Base-by-base conservation (phyloP, 2,888 invertebrate species). In the Agrotis ipsilon region DNA sequence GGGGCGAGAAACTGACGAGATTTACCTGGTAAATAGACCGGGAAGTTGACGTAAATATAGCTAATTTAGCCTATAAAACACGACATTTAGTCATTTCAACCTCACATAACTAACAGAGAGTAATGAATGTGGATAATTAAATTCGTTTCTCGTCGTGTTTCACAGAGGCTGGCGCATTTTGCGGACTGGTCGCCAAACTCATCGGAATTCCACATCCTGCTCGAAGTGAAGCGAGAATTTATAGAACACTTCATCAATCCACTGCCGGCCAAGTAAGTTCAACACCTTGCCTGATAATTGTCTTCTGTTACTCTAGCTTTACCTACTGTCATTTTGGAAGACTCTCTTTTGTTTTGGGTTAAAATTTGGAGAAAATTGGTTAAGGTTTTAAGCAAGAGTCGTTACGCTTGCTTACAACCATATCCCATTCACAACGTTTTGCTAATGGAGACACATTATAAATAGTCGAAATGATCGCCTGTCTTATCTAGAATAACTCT, bases 131-230 rank as follows among this genome's bases (percentile, higher is more conserved):
- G 88, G 87, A 88, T 88, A 88, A 91, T 90, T 88, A 90, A 91
- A 90, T 88, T 85, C 83, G 81, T 88, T 89, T 86, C 76, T 79
- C 80, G 71, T 85, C 68, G 80, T 87, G 82, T 86, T 89, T 94
- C 90, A 78, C 94, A 97, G 97, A 95, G 96, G 89, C 93, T 98
- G 87, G 97, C 97, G 70, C 97, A 98, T 92, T 98, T 98, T 90
- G 97, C 98, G 58, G 98, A 98, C 91, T 98, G 98, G 98, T 97
- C 97, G 64, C 96, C 95, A 80, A 97, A 97, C 92, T 97, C 97
- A 49, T 97, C 97, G 27, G 98, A 98, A 91, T 98, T 97, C 89
- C 97, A 97, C 90, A 97, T 97, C 81, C 94, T 98, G 70, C 95
- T 97, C 75, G 98, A 98, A 92, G 97, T 98, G 75, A 97, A 98